Conservation (phyloP, 2,888 invertebrate species). For the Xylota sylvarum region DNA sequence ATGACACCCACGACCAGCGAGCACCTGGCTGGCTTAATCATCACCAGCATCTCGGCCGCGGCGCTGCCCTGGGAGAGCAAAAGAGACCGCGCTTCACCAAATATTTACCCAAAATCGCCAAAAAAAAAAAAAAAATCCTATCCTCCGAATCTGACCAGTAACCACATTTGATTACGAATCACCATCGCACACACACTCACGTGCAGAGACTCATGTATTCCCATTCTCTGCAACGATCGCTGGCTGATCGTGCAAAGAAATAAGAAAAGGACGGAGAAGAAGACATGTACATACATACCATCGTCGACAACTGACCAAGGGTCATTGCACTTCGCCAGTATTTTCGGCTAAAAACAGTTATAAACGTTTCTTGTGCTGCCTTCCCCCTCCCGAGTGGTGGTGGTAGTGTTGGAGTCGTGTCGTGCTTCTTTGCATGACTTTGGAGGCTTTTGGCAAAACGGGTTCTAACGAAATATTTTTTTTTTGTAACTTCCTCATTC, state of each 20-base stretch:
- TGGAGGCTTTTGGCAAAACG: constrained; percentile 56
- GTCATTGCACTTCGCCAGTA: constrained; percentile 68
- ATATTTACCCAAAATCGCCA: constrained; percentile 62
- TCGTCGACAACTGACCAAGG: constrained; percentile 58
- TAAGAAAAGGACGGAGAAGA: constrained; percentile 11
- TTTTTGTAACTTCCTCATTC: constrained; percentile 71
- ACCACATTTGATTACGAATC: constrained; percentile 73
- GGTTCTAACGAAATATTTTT: constrained; percentile 54
- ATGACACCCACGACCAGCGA: constrained; percentile 64
- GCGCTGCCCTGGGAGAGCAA: constrained; percentile 9
- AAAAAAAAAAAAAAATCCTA: constrained; percentile 36
- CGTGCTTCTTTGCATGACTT: constrained; percentile 63
- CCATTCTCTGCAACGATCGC: constrained; percentile 14
- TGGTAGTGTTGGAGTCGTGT: background rate
- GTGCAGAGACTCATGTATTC: constrained; percentile 28
- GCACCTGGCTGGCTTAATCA: constrained; percentile 45
- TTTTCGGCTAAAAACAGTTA: constrained; percentile 76
- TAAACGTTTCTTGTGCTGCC: constrained; percentile 69
- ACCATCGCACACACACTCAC: constrained; percentile 13
- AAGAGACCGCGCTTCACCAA: constrained; percentile 38
- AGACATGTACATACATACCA: constrained; percentile 3
- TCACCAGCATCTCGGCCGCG: constrained; percentile 21
- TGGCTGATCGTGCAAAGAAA: constrained; percentile 40
- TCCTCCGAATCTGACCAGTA: constrained; percentile 23
- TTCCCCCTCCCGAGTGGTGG: constrained; percentile 4